phyloP scores from a whole-genome alignment of 2,797 vertebrate genomes.

The Psittacula derbiana region DNA sequence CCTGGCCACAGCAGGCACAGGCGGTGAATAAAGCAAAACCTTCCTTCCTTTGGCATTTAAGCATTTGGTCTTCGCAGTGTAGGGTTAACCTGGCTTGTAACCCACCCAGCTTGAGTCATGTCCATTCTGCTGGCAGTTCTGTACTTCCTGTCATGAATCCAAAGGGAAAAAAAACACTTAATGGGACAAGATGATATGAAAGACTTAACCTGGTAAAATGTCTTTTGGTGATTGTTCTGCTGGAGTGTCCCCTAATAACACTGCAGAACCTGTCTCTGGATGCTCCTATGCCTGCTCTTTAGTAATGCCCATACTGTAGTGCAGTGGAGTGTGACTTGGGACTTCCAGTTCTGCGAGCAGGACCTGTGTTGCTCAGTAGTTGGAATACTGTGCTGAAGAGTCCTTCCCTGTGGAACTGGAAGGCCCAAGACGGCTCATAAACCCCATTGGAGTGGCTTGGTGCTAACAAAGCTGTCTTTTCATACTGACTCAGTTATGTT shows the following conservation, averaged over 20 bases:
- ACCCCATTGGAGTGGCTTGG: slow-evolving; percentile 50
- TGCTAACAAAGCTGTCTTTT: slow-evolving; percentile 69
- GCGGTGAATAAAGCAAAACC: slow-evolving; percentile 47
- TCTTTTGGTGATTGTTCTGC: not conserved
- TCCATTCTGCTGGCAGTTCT: not conserved
- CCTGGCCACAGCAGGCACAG: slow-evolving; percentile 77
- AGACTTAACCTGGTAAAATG: not conserved
- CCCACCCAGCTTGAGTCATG: not conserved
- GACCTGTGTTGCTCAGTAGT: not conserved
- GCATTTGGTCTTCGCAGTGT: not conserved
- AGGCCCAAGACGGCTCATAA: not conserved
- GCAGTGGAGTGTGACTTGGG: not conserved
- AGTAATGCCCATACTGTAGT: not conserved
- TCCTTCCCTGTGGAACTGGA: not conserved
- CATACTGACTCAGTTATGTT: slow-evolving; percentile 43
- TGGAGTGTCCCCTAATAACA: accelerated
- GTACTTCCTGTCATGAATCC: not conserved
- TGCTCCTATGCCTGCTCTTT: not conserved
- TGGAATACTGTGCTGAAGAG: not conserved
- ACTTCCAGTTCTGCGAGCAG: not conserved
- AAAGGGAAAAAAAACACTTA: not conserved
- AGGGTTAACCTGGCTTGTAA: not conserved
- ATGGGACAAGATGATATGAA: not conserved
- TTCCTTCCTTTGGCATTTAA: not conserved
- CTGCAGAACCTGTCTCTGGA: not conserved